Evolutionary conservation across 2,888 invertebrate genomes (phyloP).

Genomic region (Clunio marinus): DNA sequence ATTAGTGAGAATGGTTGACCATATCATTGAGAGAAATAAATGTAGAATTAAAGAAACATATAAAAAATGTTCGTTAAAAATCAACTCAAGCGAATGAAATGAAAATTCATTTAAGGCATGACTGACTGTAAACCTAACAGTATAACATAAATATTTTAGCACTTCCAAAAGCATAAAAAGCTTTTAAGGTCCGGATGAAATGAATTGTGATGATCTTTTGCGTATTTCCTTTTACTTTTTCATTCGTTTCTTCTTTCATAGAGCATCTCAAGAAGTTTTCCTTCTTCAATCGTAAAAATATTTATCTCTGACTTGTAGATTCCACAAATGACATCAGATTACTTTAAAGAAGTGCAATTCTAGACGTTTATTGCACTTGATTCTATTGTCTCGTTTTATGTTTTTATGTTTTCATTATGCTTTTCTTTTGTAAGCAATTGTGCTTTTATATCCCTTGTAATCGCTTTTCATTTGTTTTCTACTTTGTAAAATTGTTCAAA

Average conservation of each 20-base stretch:
- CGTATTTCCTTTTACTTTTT: neutral
- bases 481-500: no score
- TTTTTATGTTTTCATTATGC: neutral
- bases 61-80: neutral
- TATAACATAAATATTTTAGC: neutral
- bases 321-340: slow-evolving; percentile 6
- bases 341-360: neutral
- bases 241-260: neutral
- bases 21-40: neutral
- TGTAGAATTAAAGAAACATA: neutral
- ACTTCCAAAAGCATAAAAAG: neutral
- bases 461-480: no score
- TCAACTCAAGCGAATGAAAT: neutral
- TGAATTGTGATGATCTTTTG: slow-evolving; percentile 3
- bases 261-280: neutral
- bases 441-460: no score
- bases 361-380: neutral
- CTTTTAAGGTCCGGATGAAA: slow-evolving; percentile 4
- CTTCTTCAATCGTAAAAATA: neutral
- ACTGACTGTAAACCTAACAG: neutral
- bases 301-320: slow-evolving; percentile 4
- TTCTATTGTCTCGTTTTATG: neutral
- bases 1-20: no score
- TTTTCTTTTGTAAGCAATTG: neutral
- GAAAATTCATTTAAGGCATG: neutral